Evolutionary conservation across 2,888 invertebrate genomes (phyloP).

Genomic region (Rhynchonema sp.): DNA sequence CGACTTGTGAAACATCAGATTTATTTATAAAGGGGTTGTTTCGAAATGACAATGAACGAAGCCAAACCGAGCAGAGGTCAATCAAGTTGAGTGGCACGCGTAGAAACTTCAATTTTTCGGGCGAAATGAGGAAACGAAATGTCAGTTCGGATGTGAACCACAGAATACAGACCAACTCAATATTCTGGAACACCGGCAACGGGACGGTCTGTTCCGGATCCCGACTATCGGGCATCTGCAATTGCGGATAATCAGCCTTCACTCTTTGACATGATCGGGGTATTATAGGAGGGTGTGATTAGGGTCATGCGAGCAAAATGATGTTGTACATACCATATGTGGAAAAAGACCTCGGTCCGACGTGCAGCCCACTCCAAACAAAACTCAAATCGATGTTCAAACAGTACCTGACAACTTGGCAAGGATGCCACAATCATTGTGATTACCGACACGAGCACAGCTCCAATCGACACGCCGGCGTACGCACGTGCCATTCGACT

Average conservation of each 20-base stretch:
- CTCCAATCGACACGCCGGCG: not conserved
- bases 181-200: not conserved
- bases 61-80: not conserved
- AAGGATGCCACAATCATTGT: not conserved
- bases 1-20: too few species aligned
- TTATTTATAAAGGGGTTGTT: too few species aligned
- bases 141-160: not conserved
- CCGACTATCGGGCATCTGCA: not conserved
- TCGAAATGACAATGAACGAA: too few species aligned
- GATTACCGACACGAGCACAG: not conserved
- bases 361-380: too few species aligned
- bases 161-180: not conserved
- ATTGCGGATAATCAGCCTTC: too few species aligned
- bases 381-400: too few species aligned
- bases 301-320: too few species aligned
- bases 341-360: too few species aligned
- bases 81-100: not conserved
- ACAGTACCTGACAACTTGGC: not conserved
- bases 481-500: not conserved
- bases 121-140: not conserved
- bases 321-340: too few species aligned
- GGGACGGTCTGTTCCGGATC: not conserved
- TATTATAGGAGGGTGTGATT: too few species aligned
- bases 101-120: not conserved
- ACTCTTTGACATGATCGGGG: too few species aligned